Percentiles rank a stretch among this genome's conserved stretches.
Conservation (phyloP, 2,888 invertebrate genomes). For the Silvanus unidentatus region DNA sequence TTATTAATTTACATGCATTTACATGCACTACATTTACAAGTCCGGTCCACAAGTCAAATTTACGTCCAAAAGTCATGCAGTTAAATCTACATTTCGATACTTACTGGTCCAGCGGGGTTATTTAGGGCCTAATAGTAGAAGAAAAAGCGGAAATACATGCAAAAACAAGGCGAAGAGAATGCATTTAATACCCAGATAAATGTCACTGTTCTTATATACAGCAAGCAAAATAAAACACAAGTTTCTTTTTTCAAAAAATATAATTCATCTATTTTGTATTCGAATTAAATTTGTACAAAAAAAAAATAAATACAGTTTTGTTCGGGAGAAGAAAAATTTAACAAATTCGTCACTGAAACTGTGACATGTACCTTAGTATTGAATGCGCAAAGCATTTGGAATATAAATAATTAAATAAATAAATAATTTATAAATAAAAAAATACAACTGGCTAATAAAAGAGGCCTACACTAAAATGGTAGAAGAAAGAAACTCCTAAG, state of each 20-base stretch:
- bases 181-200: slow-evolving; percentile 43
- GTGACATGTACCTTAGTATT: slow-evolving; percentile 48
- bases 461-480: slow-evolving; percentile 49
- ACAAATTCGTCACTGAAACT: slow-evolving; percentile 36
- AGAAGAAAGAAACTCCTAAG: too few species aligned
- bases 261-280: slow-evolving; percentile 21
- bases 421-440: slow-evolving; percentile 51
- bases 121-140: too few species aligned
- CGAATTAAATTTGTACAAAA: slow-evolving; percentile 24
- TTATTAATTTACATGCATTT: too few species aligned
- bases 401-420: slow-evolving; percentile 48
- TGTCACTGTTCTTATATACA: slow-evolving; percentile 33
- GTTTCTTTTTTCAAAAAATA: slow-evolving; percentile 17
- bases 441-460: slow-evolving; percentile 43
- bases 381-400: slow-evolving; percentile 39
- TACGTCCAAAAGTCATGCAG: slow-evolving; percentile 15
- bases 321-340: slow-evolving; percentile 16
- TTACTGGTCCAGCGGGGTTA: too few species aligned
- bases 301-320: slow-evolving; percentile 8
- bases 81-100: slow-evolving; percentile 7
- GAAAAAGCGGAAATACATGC: neutral
- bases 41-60: slow-evolving; percentile 12
- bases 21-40: neutral
- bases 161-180: too few species aligned
- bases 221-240: slow-evolving; percentile 22